A percentile compares a stretch with the other conserved stretches of the same genome.
Evolutionary conservation across 2,113 vertebrate genomes (phyloP).

Genomic region (Melanerpes formicivorus): DNA sequence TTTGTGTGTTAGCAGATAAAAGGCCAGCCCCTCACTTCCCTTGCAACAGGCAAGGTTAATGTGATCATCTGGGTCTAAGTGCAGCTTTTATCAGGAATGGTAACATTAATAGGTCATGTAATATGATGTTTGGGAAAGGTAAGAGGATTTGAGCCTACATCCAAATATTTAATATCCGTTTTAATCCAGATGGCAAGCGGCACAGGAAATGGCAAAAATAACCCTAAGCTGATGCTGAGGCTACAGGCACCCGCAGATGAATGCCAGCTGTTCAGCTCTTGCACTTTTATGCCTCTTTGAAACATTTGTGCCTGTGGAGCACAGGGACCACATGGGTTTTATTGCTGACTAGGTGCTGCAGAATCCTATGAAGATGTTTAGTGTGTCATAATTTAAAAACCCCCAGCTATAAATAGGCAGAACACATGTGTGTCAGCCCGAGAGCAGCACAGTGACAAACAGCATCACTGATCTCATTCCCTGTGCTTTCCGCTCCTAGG

Average conservation of each 20-base stretch:
- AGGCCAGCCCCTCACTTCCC: not conserved
- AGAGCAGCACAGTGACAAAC: not conserved
- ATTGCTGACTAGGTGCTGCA: not conserved
- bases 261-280: constrained; percentile 36
- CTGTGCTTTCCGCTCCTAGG: not conserved
- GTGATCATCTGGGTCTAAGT: not conserved
- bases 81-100: not conserved
- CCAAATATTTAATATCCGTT: constrained; percentile 28
- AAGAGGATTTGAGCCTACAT: not conserved
- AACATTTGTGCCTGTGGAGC: not conserved
- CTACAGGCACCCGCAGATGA: not conserved
- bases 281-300: constrained; percentile 3
- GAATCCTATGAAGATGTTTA: not conserved
- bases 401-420: not conserved
- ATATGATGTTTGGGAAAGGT: not conserved
- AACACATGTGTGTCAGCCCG: not conserved
- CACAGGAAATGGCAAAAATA: not conserved
- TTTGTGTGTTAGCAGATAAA: not conserved
- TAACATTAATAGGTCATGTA: not conserved
- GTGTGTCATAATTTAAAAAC: not conserved
- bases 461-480: not conserved
- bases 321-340: not conserved
- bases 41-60: not conserved
- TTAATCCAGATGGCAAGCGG: constrained; percentile 41
- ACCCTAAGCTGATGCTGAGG: not conserved